A percentile compares a stretch with the other conserved stretches of the same genome.
phyloP scores from a whole-genome alignment of 2,797 vertebrate genomes.

The Rhadinocentrus ornatus region DNA sequence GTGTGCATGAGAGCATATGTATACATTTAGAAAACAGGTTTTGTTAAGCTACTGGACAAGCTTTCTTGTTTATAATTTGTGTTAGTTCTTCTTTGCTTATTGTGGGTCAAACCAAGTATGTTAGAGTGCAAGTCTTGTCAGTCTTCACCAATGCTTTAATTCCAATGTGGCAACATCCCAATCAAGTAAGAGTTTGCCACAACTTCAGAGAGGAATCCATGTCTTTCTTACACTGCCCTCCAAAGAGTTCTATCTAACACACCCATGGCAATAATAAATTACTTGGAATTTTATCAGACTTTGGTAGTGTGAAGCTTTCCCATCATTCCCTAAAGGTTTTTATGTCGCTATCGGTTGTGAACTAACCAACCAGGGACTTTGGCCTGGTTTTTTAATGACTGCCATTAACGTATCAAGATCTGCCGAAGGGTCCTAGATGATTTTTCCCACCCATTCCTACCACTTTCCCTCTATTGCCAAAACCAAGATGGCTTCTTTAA shows the following conservation, averaged over 20 bases:
- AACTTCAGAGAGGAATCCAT: conserved; percentile 16
- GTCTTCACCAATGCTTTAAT: conserved; percentile 18
- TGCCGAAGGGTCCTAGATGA: conserved; percentile 55
- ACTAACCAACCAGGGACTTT: conserved; percentile 63
- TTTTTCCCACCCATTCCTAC: conserved; percentile 68
- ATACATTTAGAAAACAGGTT: conserved; percentile 35
- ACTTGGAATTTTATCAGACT: conserved; percentile 61
- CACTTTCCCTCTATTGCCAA: conserved; percentile 71
- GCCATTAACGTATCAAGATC: conserved; percentile 82
- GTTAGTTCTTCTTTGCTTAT: conserved; percentile 48
- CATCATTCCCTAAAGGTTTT: conserved; percentile 75
- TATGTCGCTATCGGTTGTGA: conserved; percentile 59
- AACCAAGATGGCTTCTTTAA: conserved; percentile 71
- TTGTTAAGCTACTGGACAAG: conserved; percentile 47
- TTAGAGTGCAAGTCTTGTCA: conserved; percentile 19
- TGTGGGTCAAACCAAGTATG: conserved; percentile 39
- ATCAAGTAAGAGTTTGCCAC: conserved; percentile 19
- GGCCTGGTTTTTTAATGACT: conserved; percentile 74
- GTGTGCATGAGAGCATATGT: conserved; percentile 56
- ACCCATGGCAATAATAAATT: conserved; percentile 50
- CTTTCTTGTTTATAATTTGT: conserved; percentile 31
- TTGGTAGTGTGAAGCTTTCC: conserved; percentile 75
- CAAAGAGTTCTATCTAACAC: conserved; percentile 38
- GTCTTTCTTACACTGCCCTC: conserved; percentile 23
- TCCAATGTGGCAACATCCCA: conserved; percentile 9